Base-by-base conservation (phyloP, 2,113 vertebrate genomes). In the Megaleporinus macrocephalus region DNA sequence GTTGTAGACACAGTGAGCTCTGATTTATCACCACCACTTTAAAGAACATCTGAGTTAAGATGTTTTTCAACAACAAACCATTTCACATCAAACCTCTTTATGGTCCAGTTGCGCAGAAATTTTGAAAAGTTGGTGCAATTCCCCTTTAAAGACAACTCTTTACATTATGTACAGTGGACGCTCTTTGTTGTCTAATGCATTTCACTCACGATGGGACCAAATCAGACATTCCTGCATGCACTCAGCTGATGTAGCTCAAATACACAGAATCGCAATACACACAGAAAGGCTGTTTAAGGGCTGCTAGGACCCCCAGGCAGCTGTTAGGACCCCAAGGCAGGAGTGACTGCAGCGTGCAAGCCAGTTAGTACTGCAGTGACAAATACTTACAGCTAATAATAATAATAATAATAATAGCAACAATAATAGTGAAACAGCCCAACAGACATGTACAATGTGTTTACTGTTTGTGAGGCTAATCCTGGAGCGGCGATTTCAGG, bases 191-290 rank as follows among this genome's bases (percentile, higher is more conserved):
- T 68, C 70, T 83, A 29, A 62, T 26, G 44, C 6, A 44, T 75
- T 27, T 20, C 36, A 29, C 65, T 69, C 62, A 59, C 16, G 77
- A 88, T 51, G 85, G 93, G 94, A 94, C 93, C 93, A 94, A 94
- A 87, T 79, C 65, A 78, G 75, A 92, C 92, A 91, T 92, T 93
- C 90, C 90, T 84, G 59, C 78, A 55, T 27, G 53, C 1, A 70
- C 36, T 7, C 55, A 0, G 61, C 27, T 71, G 44, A 55, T 27
- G 51, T 55, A 79, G 49, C 49, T 36, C 49, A 16, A 36, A 36
- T 5, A 36, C 13, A 29, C 3, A 18, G 5, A 78, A 78, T 4
- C 3, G 20, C 62, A 24, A 51, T 10, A 68, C 44, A 51, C 16
- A 18, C 16, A 9, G 65, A 41, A 33, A 20, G 18, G 29, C 65